Evolutionary conservation across 2,797 vertebrate species (phyloP).

Genomic region (Pantherophis alleghaniensis): DNA sequence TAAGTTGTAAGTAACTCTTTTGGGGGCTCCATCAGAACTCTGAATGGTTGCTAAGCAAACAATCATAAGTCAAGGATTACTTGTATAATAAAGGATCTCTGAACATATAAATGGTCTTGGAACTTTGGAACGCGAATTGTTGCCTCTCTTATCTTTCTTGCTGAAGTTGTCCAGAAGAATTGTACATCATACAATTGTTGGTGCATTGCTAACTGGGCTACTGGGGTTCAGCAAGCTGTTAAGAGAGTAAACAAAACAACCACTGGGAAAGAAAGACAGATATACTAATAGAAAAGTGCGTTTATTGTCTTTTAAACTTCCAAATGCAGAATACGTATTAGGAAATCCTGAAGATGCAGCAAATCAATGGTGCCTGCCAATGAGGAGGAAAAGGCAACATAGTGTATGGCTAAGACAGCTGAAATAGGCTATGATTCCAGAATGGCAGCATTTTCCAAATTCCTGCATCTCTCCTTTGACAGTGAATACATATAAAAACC

Average conservation of each 20-base stretch:
- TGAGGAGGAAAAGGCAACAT: neutral
- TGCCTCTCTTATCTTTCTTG: neutral
- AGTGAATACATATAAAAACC: neutral
- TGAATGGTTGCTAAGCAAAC: neutral
- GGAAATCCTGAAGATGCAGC: neutral
- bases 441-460: neutral
- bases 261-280: neutral
- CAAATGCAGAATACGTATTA: neutral
- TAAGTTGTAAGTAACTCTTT: neutral
- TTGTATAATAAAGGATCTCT: neutral
- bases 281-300: neutral
- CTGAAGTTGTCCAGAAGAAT: neutral
- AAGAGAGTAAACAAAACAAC: neutral
- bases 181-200: neutral
- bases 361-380: neutral
- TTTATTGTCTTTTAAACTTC: constrained; percentile 3
- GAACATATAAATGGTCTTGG: neutral
- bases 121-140: neutral
- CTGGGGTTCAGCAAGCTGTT: neutral
- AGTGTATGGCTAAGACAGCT: neutral
- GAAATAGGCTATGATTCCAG: neutral
- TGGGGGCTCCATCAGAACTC: neutral
- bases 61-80: neutral
- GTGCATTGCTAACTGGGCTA: neutral
- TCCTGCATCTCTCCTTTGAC: neutral